Percentiles rank a stretch among this genome's conserved stretches.
These are phyloP conservation scores for Mixornis gularis DNA, from an alignment of 2,113 vertebrate species.

Conservation along the genomic window DNA sequence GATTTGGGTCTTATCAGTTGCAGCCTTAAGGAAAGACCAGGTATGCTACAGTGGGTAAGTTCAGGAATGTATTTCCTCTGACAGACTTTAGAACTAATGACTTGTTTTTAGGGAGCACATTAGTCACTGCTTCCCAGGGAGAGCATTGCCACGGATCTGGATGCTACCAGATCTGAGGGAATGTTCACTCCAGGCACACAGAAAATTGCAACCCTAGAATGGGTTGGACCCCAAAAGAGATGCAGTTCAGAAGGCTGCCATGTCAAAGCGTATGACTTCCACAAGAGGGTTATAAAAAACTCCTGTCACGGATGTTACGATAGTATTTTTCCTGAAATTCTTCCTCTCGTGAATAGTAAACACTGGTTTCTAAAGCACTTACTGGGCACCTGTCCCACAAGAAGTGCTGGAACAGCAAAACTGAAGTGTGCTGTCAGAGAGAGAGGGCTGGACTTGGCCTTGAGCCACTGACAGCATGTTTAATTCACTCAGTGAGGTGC, in stretches of 20 bases:
- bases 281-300: not conserved
- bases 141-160: not conserved
- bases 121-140: not conserved
- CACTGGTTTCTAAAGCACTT: conserved; percentile 17
- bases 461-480: conserved; percentile 3
- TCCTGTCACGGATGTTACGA: not conserved
- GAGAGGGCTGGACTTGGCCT: conserved; percentile 12
- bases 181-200: not conserved
- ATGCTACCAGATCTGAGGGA: not conserved
- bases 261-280: not conserved
- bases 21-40: not conserved
- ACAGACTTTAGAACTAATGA: not conserved
- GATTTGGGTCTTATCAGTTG: not conserved
- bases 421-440: conserved; percentile 1
- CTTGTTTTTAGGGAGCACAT: not conserved
- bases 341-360: not conserved
- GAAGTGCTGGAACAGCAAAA: conserved; percentile 43
- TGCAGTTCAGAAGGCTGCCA: not conserved
- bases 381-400: conserved; percentile 33
- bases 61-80: not conserved
- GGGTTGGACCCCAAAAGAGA: not conserved
- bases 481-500: conserved; percentile 9
- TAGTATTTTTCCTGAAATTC: conserved; percentile 26
- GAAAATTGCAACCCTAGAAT: not conserved
- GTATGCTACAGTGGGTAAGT: not conserved